These are phyloP conservation scores for Microplitis demolitor DNA, from an alignment of 1,140 invertebrate genomes.

Conservation along the genomic window DNA sequence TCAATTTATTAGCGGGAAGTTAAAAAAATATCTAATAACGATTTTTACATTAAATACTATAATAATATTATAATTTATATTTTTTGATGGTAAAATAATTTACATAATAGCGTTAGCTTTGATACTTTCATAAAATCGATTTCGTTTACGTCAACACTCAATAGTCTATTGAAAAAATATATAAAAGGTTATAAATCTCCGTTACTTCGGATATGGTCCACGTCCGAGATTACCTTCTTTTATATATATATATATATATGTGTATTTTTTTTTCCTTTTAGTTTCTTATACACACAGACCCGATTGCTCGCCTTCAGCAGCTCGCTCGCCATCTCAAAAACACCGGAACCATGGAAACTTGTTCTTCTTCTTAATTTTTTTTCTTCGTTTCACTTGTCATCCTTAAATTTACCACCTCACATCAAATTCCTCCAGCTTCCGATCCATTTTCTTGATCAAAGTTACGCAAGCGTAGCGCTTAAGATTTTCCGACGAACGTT, in stretches of 20 bases:
- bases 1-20: too few relatives aligned
- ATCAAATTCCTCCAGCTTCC: slow-evolving; percentile 19
- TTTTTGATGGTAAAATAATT: too few relatives aligned
- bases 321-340: too few relatives aligned
- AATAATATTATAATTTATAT: too few relatives aligned
- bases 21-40: too few relatives aligned
- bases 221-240: slow-evolving; percentile 11
- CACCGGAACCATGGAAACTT: too few relatives aligned
- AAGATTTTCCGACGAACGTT: slow-evolving; percentile 3
- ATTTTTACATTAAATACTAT: too few relatives aligned
- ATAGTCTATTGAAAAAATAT: slow-evolving; percentile 20
- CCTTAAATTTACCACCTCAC: slow-evolving; percentile 34
- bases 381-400: slow-evolving; percentile 9
- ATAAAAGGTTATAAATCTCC: slow-evolving; percentile 26
- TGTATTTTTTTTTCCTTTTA: background rate
- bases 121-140: background rate
- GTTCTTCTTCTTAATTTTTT: background rate
- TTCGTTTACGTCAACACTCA: slow-evolving; percentile 16
- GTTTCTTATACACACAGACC: too few relatives aligned
- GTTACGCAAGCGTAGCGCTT: background rate
- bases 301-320: too few relatives aligned
- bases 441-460: background rate
- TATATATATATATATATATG: background rate
- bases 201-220: slow-evolving; percentile 13
- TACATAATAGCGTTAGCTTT: too few relatives aligned